These are phyloP conservation scores for Phrynocephalus vlangalii DNA, from an alignment of 2,797 vertebrate genomes.

Conservation along the genomic window DNA sequence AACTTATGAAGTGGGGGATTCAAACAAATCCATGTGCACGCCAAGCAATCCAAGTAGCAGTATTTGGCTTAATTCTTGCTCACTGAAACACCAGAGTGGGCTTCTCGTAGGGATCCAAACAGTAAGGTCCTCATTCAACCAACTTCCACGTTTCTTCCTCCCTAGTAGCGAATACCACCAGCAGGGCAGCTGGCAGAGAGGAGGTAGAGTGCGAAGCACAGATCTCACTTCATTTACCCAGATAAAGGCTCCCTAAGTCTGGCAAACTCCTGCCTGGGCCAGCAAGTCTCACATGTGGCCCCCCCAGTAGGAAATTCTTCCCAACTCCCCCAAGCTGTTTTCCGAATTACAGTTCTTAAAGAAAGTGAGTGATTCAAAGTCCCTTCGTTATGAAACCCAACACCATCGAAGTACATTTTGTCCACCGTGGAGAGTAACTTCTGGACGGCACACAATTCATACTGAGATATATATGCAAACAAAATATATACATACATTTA, in stretches of 20 bases:
- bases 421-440: not conserved
- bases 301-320: not conserved
- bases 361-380: conserved; percentile 5
- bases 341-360: conserved; percentile 1
- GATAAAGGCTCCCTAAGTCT: not conserved
- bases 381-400: conserved; percentile 15
- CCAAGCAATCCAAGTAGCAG: not conserved
- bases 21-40: not conserved
- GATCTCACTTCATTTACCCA: not conserved
- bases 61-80: not conserved
- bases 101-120: not conserved
- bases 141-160: not conserved
- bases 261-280: not conserved
- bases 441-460: not conserved
- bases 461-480: not conserved
- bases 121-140: not conserved
- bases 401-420: conserved; percentile 2
- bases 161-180: not conserved
- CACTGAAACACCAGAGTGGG: not conserved
- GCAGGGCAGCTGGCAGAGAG: too few relatives aligned
- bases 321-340: not conserved
- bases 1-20: not conserved
- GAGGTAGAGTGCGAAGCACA: too few relatives aligned
- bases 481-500: too few relatives aligned
- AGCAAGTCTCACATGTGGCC: not conserved